These are phyloP conservation scores for Aricia artaxerxes DNA, from an alignment of 2,888 invertebrate species.

Conservation along the genomic window DNA sequence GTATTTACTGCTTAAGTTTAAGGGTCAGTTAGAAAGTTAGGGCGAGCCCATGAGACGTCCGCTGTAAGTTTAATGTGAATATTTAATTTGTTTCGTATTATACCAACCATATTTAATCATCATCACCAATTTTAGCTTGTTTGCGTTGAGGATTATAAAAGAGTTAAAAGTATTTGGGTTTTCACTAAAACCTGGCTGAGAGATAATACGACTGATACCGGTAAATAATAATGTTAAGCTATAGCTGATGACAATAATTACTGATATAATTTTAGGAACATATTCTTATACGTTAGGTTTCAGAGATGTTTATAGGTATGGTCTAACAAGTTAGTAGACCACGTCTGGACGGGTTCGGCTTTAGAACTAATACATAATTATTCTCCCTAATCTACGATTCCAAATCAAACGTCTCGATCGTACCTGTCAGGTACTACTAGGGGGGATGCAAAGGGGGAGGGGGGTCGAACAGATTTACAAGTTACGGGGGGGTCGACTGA, in stretches of 20 bases:
- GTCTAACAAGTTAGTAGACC: not conserved
- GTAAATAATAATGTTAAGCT: too few relatives aligned
- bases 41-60: slow-evolving; percentile 46
- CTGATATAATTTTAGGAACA: too few relatives aligned
- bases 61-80: slow-evolving; percentile 21
- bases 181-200: too few relatives aligned
- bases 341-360: not conserved
- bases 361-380: slow-evolving; percentile 19
- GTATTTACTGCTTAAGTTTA: slow-evolving; percentile 78
- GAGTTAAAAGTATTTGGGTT: not conserved
- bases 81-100: slow-evolving; percentile 22
- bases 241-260: too few relatives aligned
- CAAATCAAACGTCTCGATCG: slow-evolving; percentile 44
- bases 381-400: slow-evolving; percentile 33
- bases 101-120: not conserved
- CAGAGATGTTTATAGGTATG: not conserved
- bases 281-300: too few relatives aligned
- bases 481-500: slow-evolving; percentile 53
- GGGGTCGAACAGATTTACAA: slow-evolving; percentile 56
- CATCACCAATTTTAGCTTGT: not conserved
- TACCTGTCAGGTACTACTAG: slow-evolving; percentile 52
- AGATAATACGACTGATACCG: too few relatives aligned
- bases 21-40: slow-evolving; percentile 68
- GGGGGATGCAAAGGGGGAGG: slow-evolving; percentile 42
- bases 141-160: not conserved